Evolutionary conservation across 2,113 vertebrate genomes (phyloP).

Genomic region (Trichechus manatus): DNA sequence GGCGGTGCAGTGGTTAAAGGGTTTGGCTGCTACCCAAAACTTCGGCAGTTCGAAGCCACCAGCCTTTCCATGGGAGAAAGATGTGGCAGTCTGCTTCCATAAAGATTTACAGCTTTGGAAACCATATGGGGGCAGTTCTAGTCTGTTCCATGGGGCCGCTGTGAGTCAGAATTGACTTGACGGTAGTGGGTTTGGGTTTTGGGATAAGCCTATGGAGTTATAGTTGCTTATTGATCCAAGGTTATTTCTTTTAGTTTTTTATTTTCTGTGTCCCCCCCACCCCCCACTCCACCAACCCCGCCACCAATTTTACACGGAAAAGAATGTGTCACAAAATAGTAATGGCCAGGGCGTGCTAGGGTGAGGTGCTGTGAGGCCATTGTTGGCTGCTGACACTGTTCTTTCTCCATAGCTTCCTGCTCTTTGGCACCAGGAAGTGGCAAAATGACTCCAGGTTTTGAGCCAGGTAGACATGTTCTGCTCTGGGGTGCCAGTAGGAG

Average conservation of each 20-base stretch:
- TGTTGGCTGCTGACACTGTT: slow-evolving; percentile 69
- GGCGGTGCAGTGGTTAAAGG: too few species aligned
- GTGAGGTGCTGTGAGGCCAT: not conserved
- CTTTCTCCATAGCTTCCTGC: slow-evolving; percentile 80
- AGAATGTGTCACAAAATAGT: not conserved
- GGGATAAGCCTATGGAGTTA: not conserved
- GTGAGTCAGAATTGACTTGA: too few species aligned
- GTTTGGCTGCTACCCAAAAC: too few species aligned
- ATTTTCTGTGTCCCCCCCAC: not conserved
- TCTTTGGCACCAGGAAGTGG: slow-evolving; percentile 76
- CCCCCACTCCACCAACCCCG: too few species aligned
- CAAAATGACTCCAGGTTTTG: slow-evolving; percentile 75
- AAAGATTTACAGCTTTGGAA: too few species aligned
- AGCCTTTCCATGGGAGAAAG: too few species aligned
- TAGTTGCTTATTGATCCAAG: not conserved
- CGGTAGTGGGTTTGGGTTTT: not conserved
- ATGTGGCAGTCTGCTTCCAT: too few species aligned
- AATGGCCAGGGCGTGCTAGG: not conserved
- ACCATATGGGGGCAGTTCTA: too few species aligned
- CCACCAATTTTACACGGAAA: not conserved
- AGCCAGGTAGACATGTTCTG: slow-evolving; percentile 50
- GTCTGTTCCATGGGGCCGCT: too few species aligned
- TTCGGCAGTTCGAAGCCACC: too few species aligned
- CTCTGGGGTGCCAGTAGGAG: slow-evolving; percentile 34
- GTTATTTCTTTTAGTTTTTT: slow-evolving; percentile 4